Base-by-base conservation (phyloP, 2,888 invertebrate genomes). In the Eupithecia centaureata region DNA sequence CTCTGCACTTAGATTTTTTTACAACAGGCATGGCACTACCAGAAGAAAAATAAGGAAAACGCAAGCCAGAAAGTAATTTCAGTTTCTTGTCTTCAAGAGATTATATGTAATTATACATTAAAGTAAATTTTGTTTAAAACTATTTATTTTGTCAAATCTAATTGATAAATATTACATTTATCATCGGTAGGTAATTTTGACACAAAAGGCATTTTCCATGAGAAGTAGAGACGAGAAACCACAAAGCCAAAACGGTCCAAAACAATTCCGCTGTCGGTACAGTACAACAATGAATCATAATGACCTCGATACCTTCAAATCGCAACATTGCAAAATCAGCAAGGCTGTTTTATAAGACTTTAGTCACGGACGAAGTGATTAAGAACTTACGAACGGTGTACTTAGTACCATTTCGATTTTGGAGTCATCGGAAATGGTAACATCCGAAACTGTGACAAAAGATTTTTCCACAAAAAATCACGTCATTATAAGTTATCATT, bases 301-400 rank as follows among this genome's bases (percentile, higher is more conserved):
- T 77, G 81, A 79, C 81, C 82, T 82, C 79, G 28, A 79, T 80
- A 80, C 71, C 71, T 69, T 52, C 71, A 65, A 76, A 77, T 65
- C 69, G 70, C 70, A 72, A 71, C 61, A 70, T 76, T 69, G 73
- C 71, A 70, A 66, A 70, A 73, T 65, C 68, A 18, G 57, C 68
- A 75, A 75, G 75, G 73, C 69, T 73, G 67, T 52, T 70, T 51
- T 66, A 67, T 68, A 63, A 71, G 59, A 72, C 61, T 69, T 70
- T 69, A 65, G 69, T 71, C 62, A 68, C 65, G 68, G 65, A 63
- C 38, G 67, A 22, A 62, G 52, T 61, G 32, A 51, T 61, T 51
- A 38, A 32, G 25, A 25, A 15, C 1, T 22, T 27, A 52, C 15
- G 32, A 30, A 32, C 57, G 12, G 57, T 57, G 4, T 52, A 30